Percentiles rank a stretch among this genome's conserved stretches.
phyloP scores from a whole-genome alignment of 2,113 vertebrate species.

The Rousettus leschenaultii region DNA sequence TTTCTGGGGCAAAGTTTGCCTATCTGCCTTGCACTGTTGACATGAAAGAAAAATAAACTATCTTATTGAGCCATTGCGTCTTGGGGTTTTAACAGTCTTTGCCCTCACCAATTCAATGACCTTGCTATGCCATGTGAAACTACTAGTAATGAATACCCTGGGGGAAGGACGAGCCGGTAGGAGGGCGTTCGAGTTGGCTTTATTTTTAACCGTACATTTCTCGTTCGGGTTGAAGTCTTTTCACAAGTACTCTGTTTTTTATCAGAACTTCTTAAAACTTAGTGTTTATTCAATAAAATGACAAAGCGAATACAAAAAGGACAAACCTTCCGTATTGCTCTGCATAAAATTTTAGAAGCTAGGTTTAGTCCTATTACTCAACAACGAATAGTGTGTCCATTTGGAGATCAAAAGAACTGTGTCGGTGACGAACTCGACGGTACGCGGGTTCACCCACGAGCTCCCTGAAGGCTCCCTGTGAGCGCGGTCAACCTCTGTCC shows the following conservation, averaged over 20 bases:
- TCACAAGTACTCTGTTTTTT: background rate
- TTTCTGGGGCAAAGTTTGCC: background rate
- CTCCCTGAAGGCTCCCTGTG: background rate
- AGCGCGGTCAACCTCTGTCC: background rate
- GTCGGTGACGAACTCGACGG: background rate
- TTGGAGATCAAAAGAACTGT: conserved; percentile 25
- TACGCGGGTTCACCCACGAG: background rate
- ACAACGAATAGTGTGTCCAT: background rate
- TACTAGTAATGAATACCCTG: background rate
- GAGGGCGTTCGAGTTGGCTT: background rate
- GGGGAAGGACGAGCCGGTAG: background rate
- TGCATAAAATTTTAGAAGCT: background rate
- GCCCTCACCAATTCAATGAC: background rate
- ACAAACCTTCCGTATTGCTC: background rate
- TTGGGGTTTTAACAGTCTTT: background rate
- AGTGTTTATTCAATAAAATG: background rate
- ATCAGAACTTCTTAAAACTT: background rate
- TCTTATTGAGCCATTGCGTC: background rate
- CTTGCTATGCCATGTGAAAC: background rate
- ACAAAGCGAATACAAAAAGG: background rate
- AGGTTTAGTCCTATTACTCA: background rate
- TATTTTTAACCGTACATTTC: conserved; percentile 1
- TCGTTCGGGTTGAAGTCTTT: background rate
- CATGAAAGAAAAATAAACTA: background rate
- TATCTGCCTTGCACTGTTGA: background rate